Base-by-base conservation (phyloP, 2,797 vertebrate genomes). In the Ceyx erithaca region DNA sequence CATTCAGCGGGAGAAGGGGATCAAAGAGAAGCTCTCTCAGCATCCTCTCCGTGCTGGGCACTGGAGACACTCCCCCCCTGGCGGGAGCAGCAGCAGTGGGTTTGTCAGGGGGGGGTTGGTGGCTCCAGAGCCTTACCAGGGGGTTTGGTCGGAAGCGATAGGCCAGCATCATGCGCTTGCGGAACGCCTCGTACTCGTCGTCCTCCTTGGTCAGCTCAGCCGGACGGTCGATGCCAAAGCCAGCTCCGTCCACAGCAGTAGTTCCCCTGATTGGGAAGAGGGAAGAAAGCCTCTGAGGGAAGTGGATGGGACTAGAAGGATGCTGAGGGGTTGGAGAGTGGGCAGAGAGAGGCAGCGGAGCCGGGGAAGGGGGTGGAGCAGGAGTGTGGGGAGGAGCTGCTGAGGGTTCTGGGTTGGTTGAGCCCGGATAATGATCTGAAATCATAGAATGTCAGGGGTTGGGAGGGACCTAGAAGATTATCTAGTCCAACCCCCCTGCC, bases 161-260 rank as follows among this genome's bases (percentile, higher is more conserved):
- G 3, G 99, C 99, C 45, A 99, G 97, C 99, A 99, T 99, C 99
- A 99, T 99, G 72, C 99, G 98, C 90, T 99, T 99, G 16, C 99
- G 98, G 94, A 99, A 99, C 4, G 99, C 99, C 48, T 99, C 99
- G 3, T 99, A 99, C 92, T 99, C 99, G 3, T 99, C 99, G 1
- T 99, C 99, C 28, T 95, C 97, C 96, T 98, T 99, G 40, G 92
- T 88, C 4, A 99, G 98, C 80, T 98, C 98, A 0, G 99, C 99
- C 0, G 99, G 99, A 19, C 99, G 98, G 25, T 99, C 99, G 0
- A 99, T 97, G 54, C 99, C 99, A 5, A 99, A 98, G 1, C 99
- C 99, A 0, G 98, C 99, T 3, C 99, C 99, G 1, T 99, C 99
- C 64, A 98, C 94, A 1, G 99, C 97, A 0, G 98, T 99, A 13